Percentiles rank a stretch among this genome's conserved stretches.
Evolutionary conservation across 1,140 invertebrate genomes (phyloP).

Genomic region (Cotesia glomerata): DNA sequence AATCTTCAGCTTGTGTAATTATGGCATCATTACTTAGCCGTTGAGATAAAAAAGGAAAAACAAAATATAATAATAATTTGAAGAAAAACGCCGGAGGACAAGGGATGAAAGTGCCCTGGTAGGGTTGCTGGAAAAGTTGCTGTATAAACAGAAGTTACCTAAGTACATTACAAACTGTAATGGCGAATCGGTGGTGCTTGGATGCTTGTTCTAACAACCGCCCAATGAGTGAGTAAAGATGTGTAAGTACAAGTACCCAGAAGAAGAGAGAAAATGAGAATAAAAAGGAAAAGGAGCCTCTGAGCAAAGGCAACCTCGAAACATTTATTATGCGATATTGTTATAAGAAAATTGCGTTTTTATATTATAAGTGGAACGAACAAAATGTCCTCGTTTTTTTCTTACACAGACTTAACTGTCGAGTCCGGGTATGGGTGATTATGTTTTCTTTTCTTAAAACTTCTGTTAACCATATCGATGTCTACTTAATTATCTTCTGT

Average conservation of each 20-base stretch:
- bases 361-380: constrained; percentile 41
- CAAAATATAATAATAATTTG: constrained; percentile 50
- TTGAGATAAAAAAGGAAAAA: neutral
- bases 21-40: neutral
- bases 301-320: constrained; percentile 43
- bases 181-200: constrained; percentile 56
- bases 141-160: constrained; percentile 64
- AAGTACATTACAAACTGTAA: constrained; percentile 65
- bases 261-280: too few species aligned
- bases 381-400: constrained; percentile 22
- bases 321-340: constrained; percentile 62
- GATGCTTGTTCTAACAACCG: constrained; percentile 37
- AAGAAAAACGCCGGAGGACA: constrained; percentile 61
- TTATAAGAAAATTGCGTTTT: constrained; percentile 63
- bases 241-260: neutral
- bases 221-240: constrained; percentile 24
- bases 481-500: too few species aligned
- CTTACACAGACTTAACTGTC: constrained; percentile 19
- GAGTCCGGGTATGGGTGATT: neutral
- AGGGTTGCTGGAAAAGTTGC: constrained; percentile 54
- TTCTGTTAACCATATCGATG: too few species aligned
- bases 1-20: neutral
- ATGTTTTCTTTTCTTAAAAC: too few species aligned
- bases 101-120: constrained; percentile 50
- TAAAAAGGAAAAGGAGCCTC: constrained; percentile 7